Base-by-base conservation (phyloP, 1,140 invertebrate genomes). In the Tetragonula clypearis region DNA sequence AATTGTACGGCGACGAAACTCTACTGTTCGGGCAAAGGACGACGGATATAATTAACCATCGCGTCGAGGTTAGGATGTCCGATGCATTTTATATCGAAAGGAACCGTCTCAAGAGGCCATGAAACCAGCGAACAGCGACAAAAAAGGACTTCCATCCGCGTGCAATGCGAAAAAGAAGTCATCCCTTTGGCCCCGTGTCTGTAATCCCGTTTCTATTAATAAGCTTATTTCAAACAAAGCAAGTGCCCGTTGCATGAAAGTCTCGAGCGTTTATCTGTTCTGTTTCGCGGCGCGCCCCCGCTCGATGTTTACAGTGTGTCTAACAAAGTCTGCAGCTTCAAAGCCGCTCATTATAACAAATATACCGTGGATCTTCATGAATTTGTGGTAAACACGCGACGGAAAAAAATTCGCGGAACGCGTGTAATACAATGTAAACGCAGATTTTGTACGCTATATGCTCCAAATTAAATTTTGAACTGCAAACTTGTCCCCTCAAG, bases 101-200 rank as follows among this genome's bases (percentile, higher is more conserved):
- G 41, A 56, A 69, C 23, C 2, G 66, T 71, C 79, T 71, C 66
- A 49, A 49, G 53, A 71, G 53, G 11, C 15, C 15, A 71, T 80
- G 72, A 80, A 79, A 41, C 3, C 23, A 11, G 15, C 11, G 9
- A 23, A 26, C 30, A 30, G 15, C 8, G 23, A 71, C 71, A n/a
- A 26, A 75, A 80, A 80, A 68, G 17, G 5, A 2, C 0, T 15
- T 19, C 30, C 71, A 15, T 19, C 30, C 71, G 9, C 21, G 71
- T 80, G 79, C 66, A 80, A 80, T 58, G 79, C 30, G 71, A 58
- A 41, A 80, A 72, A 41, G 30, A 9, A 55, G 6, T 41, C 56
- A 56, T 72, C 58, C 30, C 30, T 80, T 78, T 71, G 15, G 5
- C 6, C 5, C 6, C 5, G 12, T 2, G 4, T 9, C 41, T 72